Base-by-base conservation (phyloP, 2,888 invertebrate genomes). In the Fragum whitleyi region DNA sequence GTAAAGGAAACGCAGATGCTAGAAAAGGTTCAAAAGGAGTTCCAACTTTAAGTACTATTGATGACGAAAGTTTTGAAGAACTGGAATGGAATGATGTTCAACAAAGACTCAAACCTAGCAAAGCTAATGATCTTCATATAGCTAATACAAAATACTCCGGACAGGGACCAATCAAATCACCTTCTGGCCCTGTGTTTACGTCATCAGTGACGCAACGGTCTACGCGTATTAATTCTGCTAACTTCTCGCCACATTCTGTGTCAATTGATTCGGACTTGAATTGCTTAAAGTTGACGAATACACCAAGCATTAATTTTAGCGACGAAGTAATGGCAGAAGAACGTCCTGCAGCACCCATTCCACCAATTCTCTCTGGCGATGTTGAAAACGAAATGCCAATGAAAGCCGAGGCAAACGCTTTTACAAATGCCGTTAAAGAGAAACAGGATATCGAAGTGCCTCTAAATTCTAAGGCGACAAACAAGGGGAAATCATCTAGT, bases 41-140 rank as follows among this genome's bases (percentile, higher is more conserved):
- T 36, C 32, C 32, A 36, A 9, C 9, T 36, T 36, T 36, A 36
- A 36, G 32, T 36, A 67, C 57, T 29, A 77, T 77, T 67, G 79
- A 79, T n/a, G 79, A 77, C 32, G 79, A 77, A 26, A 57, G 61
- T 11, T 2, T 68, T 1, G 82, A 76, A 14, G 79, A 82, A 14
- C 23, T 29, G 23, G 82, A 69, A 28, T 76, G 75, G 69, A 69
- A 53, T 16, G 75, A 80, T 62, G 77, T 57, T 23, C 26, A 57
- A 39, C 73, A 79, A 23, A 57, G 68, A 55, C 51, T 81, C n/a
- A 78, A 73, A 28, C 65, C 76, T 11, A 71, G 73, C 36, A 71
- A 39, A 53, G 69, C 14, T n/a, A 70, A 61, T 9, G 81, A 77
- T 36, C 61, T 79, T 11, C 74, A 78, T 57, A 69, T 68, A 21